Conservation (phyloP, 2,113 vertebrate species). For the Onychorhynchus coronatus region DNA sequence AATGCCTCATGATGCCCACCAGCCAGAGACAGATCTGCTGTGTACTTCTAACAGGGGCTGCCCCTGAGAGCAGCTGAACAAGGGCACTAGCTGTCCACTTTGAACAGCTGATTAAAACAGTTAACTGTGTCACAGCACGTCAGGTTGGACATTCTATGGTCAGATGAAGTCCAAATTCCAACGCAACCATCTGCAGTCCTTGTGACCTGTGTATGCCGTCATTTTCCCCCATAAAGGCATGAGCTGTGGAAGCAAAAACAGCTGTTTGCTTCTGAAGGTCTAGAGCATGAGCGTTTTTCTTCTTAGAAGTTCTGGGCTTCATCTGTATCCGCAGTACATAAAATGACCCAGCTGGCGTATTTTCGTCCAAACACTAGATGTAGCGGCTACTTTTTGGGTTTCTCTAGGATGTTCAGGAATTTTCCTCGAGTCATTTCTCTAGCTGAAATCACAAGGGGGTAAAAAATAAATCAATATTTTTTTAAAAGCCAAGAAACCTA, state of each 20-base stretch:
- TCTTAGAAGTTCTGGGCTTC: slow-evolving; percentile 23
- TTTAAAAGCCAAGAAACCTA: background rate
- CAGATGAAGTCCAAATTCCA: background rate
- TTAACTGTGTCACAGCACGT: background rate
- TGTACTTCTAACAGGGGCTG: background rate
- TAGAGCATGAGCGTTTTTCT: background rate
- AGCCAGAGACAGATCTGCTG: background rate
- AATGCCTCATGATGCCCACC: background rate
- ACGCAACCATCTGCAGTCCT: background rate
- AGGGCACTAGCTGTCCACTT: background rate
- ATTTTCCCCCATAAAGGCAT: background rate
- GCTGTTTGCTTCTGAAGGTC: slow-evolving; percentile 8
- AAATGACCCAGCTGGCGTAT: background rate
- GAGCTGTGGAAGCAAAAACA: slow-evolving; percentile 16
- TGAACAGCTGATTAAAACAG: background rate
- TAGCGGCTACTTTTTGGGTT: slow-evolving; percentile 87
- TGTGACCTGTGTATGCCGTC: background rate
- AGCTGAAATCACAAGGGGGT: slow-evolving; percentile 80
- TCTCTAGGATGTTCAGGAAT: slow-evolving; percentile 97
- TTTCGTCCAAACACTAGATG: background rate
- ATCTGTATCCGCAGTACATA: background rate
- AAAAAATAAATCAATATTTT: slow-evolving; percentile 12
- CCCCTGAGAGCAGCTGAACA: background rate
- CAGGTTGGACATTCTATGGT: background rate
- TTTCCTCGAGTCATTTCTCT: slow-evolving; percentile 98